Base-by-base conservation (phyloP, 2,888 invertebrate species). In the Sarcophaga caerulescens region DNA sequence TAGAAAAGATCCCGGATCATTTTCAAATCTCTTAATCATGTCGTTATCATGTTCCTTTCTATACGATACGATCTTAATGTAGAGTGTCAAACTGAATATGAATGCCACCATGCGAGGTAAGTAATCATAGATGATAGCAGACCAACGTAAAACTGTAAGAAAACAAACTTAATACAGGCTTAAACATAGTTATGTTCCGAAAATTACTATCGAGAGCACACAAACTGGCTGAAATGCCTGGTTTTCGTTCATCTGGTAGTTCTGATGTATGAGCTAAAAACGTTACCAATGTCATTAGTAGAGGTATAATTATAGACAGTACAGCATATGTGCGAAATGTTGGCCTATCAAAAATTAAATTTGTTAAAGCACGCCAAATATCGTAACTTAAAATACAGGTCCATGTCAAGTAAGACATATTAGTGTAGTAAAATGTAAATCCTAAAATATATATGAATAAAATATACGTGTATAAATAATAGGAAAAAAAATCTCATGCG, bases 381-480 rank as follows among this genome's bases (percentile, higher is more conserved):
- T 83, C 82, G 63, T 75, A 85, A 25, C 85, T 78, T 6, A 83
- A 63, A 44, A 85, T 79, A 19, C 82, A 76, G 4, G 68, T 80
- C 85, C 85, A 85, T 2, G 80, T 75, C 4, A 85, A 57, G 63
- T 83, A 85, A 0, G 45, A 68, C 35, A 63, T 74, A 25, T 73
- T 73, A 1, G 82, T 73, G 10, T 45, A 85, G 52, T 83, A 82
- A 8, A 81, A 21, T 4, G n/a, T 2, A 17, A 70, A 81, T 14
- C 85, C 85, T 85, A 23, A 45, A 68, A 80, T n/a, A 25, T 65
- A 3, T 21, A 4, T 23, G 11, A 19, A 59, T 57, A 21, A 21
- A 0, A 8, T 59, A 35, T 35, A 35, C 35, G 35, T 35, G 35
- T 44, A 45, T 44, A 57, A 17, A 59, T 35, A 45, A 47, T 45